Evolutionary conservation across 2,113 vertebrate genomes (phyloP).

Genomic region (Pelmatolapia mariae): DNA sequence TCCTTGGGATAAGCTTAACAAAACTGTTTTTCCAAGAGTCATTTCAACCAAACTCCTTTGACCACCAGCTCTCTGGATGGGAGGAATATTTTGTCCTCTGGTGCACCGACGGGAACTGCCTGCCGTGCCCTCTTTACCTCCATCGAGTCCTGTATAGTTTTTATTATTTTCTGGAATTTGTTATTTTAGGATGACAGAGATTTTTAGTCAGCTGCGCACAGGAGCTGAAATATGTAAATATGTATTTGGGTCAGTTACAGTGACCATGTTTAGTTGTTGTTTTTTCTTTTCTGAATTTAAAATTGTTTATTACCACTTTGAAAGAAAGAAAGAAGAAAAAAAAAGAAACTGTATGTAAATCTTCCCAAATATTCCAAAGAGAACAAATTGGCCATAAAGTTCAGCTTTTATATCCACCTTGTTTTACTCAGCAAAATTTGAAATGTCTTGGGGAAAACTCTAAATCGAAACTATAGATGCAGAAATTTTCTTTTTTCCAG

Average conservation of each 20-base stretch:
- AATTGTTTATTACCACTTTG: conserved; percentile 77
- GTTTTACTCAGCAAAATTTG: conserved; percentile 32
- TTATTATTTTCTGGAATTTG: conserved; percentile 67
- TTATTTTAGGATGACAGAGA: conserved; percentile 77
- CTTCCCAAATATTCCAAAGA: conserved; percentile 75
- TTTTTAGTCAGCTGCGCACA: conserved; percentile 73
- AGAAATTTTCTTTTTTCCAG: conserved; percentile 24
- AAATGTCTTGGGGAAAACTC: conserved; percentile 10
- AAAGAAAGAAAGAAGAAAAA: conserved; percentile 18
- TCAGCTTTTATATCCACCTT: conserved; percentile 51
- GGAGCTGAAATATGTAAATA: conserved; percentile 85
- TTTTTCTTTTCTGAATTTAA: conserved; percentile 69
- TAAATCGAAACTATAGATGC: conserved; percentile 24
- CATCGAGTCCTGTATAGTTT: conserved; percentile 68
- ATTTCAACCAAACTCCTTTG: conserved; percentile 52
- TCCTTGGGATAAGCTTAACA: conserved; percentile 31
- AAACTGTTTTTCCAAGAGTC: conserved; percentile 34
- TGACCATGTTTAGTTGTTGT: conserved; percentile 84
- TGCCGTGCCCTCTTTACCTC: conserved; percentile 55
- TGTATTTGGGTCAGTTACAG: conserved; percentile 87
- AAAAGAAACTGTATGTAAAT: conserved; percentile 67
- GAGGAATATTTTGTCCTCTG: conserved; percentile 50
- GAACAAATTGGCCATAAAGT: conserved; percentile 64
- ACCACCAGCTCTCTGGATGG: conserved; percentile 52
- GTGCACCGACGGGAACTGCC: conserved; percentile 49